A percentile compares a stretch with the other conserved stretches of the same genome.
phyloP scores from a whole-genome alignment of 1,140 invertebrate genomes.

The Neodiprion virginianus region DNA sequence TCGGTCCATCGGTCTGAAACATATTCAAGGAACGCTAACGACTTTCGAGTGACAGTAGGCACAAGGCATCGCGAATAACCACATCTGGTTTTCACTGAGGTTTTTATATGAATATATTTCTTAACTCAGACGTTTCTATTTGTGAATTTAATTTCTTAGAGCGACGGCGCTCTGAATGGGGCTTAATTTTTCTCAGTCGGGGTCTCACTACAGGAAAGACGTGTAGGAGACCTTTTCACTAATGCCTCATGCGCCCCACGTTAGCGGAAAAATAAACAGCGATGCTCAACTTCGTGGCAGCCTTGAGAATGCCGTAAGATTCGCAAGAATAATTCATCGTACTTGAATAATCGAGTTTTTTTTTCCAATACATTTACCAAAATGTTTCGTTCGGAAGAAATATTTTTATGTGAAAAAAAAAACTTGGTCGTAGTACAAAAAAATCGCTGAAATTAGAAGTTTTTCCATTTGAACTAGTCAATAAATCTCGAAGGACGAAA shows the following conservation, averaged over 20 bases:
- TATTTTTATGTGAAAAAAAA: no score
- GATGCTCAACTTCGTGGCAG: not conserved
- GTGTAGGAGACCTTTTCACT: conserved; percentile 7
- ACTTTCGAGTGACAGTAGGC: no score
- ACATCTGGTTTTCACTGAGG: not conserved
- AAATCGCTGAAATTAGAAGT: no score
- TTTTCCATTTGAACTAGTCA: no score
- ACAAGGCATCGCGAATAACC: not conserved
- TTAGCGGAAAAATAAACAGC: not conserved
- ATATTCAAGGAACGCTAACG: no score
- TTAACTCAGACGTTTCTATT: conserved; percentile 24
- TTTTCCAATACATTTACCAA: not conserved
- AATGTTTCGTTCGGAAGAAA: no score
- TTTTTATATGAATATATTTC: conserved; percentile 10
- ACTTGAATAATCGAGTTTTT: not conserved
- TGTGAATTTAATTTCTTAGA: conserved; percentile 41
- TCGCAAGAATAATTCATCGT: no score
- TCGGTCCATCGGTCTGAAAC: no score
- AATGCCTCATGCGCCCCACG: not conserved
- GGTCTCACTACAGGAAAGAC: not conserved
- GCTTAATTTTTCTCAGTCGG: conserved; percentile 39
- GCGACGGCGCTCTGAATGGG: conserved; percentile 30
- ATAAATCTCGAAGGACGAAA: no score
- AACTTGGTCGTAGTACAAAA: no score
- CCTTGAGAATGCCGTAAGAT: no score